These are phyloP conservation scores for Agonopterix heracliana DNA, from an alignment of 2,888 invertebrate species.

Conservation along the genomic window DNA sequence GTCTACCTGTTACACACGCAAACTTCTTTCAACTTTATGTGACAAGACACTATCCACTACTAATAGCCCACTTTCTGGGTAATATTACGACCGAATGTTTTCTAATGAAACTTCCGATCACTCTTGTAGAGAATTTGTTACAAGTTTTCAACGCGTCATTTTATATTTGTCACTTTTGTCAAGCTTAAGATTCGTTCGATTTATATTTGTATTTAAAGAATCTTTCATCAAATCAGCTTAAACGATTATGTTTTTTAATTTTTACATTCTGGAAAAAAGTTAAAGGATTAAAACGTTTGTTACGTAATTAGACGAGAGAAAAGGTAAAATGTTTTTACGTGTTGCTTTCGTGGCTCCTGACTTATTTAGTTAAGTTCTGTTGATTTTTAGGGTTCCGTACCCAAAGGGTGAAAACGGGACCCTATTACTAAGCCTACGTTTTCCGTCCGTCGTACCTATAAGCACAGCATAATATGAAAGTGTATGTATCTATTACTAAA, in stretches of 20 bases:
- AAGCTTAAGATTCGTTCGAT: neutral
- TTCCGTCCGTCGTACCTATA: too few species aligned
- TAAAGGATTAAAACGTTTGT: too few species aligned
- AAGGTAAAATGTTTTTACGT: too few species aligned
- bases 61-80: conserved; percentile 20
- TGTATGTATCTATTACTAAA: too few species aligned
- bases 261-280: too few species aligned
- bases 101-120: conserved; percentile 24
- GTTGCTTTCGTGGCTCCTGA: too few species aligned
- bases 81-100: conserved; percentile 16
- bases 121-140: conserved; percentile 18
- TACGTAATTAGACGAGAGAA: too few species aligned
- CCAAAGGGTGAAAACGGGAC: too few species aligned
- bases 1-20: neutral
- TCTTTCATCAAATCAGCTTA: conserved; percentile 15
- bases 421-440: too few species aligned
- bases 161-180: conserved; percentile 9
- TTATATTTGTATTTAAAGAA: conserved; percentile 12
- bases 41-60: conserved; percentile 10
- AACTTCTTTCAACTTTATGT: conserved; percentile 4
- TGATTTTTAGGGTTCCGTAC: too few species aligned
- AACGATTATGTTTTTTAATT: conserved; percentile 4
- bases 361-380: too few species aligned
- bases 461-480: too few species aligned
- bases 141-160: conserved; percentile 14